Base-by-base conservation (phyloP, 1,140 invertebrate species). In the Diprion similis region DNA sequence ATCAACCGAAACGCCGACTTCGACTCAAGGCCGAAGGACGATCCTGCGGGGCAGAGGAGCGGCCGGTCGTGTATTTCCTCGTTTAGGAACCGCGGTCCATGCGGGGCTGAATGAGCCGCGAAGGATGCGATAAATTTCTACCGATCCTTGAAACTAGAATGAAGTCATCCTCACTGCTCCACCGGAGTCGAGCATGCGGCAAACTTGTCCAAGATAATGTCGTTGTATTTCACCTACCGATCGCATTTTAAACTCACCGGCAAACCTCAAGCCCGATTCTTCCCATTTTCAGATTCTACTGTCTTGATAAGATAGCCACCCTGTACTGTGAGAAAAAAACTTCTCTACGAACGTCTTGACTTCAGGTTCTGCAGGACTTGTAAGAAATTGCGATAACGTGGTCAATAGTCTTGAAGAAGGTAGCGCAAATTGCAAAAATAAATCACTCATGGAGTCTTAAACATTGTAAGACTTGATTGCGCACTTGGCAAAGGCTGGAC, bases 1-100 rank as follows among this genome's bases (percentile, higher is more conserved):
- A 37, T 37, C 24, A 37, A 37, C 24, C 24, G 51, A 59, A 77
- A 80, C 77, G 80, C 79, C 77, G 77, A 77, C 78, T 78, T 78
- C 77, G 66, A 73, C 78, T 74, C 73, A 74, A 74, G 73, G 73
- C 69, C 68, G 73, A 74, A 65, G 69, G 70, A 74, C 70, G 65
- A 69, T 68, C 51, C 67, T 70, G 67, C 65, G 64, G 66, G 64
- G 59, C 48, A 48, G 69, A 69, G 59, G 65, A 6, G 6, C n/a
- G 51, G 11, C 51, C 51, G 24, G 24, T n/a, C 8, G 51, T 59
- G n/a, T 59, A 59, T 59, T 59, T 59, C 51, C 51, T 59, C 51
- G 51, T 59, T 59, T 59, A 13, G 7, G 51, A 59, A 17, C n/a
- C 51, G 51, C 11, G 11, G 3, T 59, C 51, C 51, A 13, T 17